These are phyloP conservation scores for Dolichallabes microphthalmus DNA, from an alignment of 2,113 vertebrate species.

Conservation along the genomic window DNA sequence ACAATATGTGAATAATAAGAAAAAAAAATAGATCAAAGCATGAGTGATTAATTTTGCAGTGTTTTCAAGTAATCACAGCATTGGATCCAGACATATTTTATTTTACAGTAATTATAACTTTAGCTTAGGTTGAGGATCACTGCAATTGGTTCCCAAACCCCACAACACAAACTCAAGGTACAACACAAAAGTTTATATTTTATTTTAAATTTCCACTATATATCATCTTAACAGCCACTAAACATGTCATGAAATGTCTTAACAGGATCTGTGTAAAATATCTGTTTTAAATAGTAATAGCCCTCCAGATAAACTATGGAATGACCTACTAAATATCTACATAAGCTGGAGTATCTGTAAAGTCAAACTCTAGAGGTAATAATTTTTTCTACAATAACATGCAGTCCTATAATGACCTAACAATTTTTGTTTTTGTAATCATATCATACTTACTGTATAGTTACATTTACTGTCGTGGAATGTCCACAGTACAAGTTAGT, in stretches of 20 bases:
- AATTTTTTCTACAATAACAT: not conserved
- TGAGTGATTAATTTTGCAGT: not conserved
- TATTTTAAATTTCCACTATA: not conserved
- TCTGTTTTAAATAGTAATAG: not conserved
- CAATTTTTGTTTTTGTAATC: too few species aligned
- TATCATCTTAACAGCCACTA: not conserved
- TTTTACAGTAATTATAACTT: not conserved
- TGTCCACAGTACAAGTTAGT: not conserved
- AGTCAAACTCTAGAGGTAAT: not conserved
- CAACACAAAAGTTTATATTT: not conserved
- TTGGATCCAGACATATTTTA: not conserved
- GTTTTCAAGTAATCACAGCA: not conserved
- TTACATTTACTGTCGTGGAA: not conserved
- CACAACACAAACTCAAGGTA: not conserved
- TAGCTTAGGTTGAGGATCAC: not conserved
- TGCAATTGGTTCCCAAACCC: not conserved
- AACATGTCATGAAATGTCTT: not conserved
- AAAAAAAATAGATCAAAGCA: not conserved
- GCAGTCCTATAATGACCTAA: not conserved
- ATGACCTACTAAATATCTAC: not conserved
- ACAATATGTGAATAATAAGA: not conserved
- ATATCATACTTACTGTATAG: not conserved
- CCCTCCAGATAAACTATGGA: not conserved
- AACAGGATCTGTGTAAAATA: not conserved
- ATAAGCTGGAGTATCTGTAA: not conserved